Base-by-base conservation (phyloP, 2,113 vertebrate genomes). In the Malurus cyaneus region DNA sequence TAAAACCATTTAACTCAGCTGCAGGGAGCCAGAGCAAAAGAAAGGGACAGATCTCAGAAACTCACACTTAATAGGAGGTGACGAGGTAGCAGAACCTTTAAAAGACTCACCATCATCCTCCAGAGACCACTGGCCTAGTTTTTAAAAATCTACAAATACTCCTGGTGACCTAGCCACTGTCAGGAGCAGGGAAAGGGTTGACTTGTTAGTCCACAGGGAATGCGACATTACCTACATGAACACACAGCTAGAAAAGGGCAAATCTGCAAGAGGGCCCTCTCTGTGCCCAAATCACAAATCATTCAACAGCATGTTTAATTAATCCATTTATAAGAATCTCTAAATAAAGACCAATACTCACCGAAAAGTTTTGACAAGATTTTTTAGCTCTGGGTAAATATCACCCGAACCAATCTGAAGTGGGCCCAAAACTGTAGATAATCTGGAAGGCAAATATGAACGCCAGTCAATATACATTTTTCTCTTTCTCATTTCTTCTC, bases 331-430 rank as follows among this genome's bases (percentile, higher is more conserved):
- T 41, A 88, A 82, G 9, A 77, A 80, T 42, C 44, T 70, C 69
- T 79, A 56, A 53, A 54, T 57, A 50, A 62, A 86, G 52, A 92
- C 29, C 54, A 60, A 73, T 26, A 98, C 98, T 98, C 86, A 99
- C 99, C 97, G 98, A 97, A 99, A 99, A 26, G 99, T 99, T 97
- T 96, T 98, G 80, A 99, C 97, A 87, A 99, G 98, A 88, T 96
- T 98, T 98, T 99, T 99, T 72, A 99, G 95, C 91, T 99, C 97
- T 17, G 97, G 97, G 44, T 98, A 98, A 97, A 99, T 74, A 87
- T 99, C 98, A 77, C 92, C 98, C 89, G 99, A 96, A 74, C 97
- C 95, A 92, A 99, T 97, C 87, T 96, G 94, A 96, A 99, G 98
- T 42, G 98, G 98, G 19, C 98, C 98, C 69, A 99, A 89, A 90